Percentiles rank a stretch among this genome's conserved stretches.
Conservation (phyloP, 2,113 vertebrate genomes). For the Thymallus thymallus region DNA sequence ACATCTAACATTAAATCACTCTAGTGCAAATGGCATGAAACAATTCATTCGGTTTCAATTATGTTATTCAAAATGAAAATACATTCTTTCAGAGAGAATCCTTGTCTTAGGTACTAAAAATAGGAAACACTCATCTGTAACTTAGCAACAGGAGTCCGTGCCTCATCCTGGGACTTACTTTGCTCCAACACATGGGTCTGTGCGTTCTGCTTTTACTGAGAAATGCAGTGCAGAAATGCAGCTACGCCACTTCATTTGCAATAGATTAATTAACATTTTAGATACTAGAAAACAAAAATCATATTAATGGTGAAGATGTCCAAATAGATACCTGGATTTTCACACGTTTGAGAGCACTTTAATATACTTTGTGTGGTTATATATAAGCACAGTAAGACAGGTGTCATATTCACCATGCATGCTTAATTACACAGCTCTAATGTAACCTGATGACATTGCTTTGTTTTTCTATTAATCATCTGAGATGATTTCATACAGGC, state of each 20-base stretch:
- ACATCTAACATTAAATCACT: conserved; percentile 71
- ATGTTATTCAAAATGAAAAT: conserved; percentile 75
- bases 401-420: too few species aligned
- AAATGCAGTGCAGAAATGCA: background rate
- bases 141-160: conserved; percentile 78
- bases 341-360: background rate
- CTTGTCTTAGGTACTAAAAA: conserved; percentile 73
- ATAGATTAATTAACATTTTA: background rate
- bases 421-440: too few species aligned
- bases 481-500: background rate
- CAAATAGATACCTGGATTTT: background rate
- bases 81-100: conserved; percentile 70
- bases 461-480: background rate
- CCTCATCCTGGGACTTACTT: conserved; percentile 73
- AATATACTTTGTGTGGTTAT: background rate
- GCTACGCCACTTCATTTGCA: background rate
- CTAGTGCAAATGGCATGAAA: conserved; percentile 62
- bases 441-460: conserved; percentile 2
- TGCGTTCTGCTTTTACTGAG: background rate
- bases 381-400: too few species aligned
- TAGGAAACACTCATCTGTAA: conserved; percentile 75
- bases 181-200: conserved; percentile 52
- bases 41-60: conserved; percentile 64
- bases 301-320: background rate
- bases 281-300: background rate